Evolutionary conservation across 2,888 invertebrate species (phyloP).

Genomic region (Agrochola lota): DNA sequence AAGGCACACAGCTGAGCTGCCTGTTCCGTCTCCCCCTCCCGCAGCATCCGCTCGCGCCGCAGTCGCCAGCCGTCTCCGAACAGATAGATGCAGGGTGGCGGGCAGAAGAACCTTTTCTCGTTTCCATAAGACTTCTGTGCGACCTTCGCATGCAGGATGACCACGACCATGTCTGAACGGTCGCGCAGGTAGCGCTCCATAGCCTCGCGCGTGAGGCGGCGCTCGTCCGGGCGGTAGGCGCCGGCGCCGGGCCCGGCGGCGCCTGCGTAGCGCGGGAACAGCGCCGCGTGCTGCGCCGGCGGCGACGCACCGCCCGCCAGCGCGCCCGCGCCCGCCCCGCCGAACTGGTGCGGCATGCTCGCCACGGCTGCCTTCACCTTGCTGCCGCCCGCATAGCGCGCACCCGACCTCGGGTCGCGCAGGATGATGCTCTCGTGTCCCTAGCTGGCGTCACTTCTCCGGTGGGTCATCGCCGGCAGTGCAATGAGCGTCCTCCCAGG

Average conservation of each 20-base stretch:
- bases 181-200: constrained; percentile 99
- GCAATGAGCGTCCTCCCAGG: constrained; percentile 47
- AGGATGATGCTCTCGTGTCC: constrained; percentile 50
- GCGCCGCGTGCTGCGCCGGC: constrained; percentile 90
- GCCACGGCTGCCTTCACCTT: constrained; percentile 88
- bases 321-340: constrained; percentile 91
- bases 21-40: constrained; percentile 97
- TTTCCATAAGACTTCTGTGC: constrained; percentile 99
- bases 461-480: constrained; percentile 59
- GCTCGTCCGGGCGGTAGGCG: constrained; percentile 94
- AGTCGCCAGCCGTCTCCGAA: constrained; percentile 99
- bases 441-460: constrained; percentile 70
- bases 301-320: constrained; percentile 95
- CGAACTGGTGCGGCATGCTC: constrained; percentile 96
- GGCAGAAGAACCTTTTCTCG: constrained; percentile 99
- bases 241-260: constrained; percentile 90
- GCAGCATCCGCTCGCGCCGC: constrained; percentile 97
- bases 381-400: constrained; percentile 78
- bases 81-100: constrained; percentile 99
- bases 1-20: constrained; percentile 99
- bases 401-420: constrained; percentile 67
- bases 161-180: constrained; percentile 98
- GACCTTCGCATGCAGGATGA: constrained; percentile 99
- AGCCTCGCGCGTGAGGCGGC: constrained; percentile 96
- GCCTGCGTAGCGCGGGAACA: constrained; percentile 92